These are phyloP conservation scores for Drosophila repleta DNA, from an alignment of 1,140 invertebrate genomes.

Conservation along the genomic window DNA sequence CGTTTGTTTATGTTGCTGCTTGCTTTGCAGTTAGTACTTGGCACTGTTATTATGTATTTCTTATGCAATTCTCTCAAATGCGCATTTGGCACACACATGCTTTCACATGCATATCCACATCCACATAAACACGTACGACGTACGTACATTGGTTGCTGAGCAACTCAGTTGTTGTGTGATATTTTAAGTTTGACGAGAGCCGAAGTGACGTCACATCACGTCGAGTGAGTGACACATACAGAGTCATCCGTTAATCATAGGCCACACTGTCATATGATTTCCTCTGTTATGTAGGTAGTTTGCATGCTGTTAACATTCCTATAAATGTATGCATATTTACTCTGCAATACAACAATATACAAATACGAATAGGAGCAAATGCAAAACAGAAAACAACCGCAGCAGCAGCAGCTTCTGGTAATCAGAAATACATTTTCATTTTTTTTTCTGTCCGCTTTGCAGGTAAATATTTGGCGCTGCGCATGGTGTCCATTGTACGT, in stretches of 20 bases:
- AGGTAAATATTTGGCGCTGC: background rate
- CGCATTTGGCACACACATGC: conserved; percentile 48
- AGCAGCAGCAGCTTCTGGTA: background rate
- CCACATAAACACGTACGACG: background rate
- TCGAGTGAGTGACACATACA: conserved; percentile 15
- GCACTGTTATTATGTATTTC: conserved; percentile 44
- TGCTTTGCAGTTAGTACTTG: conserved; percentile 56
- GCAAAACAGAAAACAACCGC: background rate
- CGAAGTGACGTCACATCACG: conserved; percentile 54
- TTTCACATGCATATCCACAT: background rate
- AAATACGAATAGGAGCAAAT: background rate
- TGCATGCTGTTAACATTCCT: no score
- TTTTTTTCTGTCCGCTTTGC: conserved; percentile 8
- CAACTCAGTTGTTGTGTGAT: conserved; percentile 1
- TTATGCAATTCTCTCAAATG: conserved; percentile 62
- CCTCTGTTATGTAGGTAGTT: no score
- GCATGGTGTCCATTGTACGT: conserved; percentile 26
- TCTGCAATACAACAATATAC: no score
- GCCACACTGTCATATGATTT: no score
- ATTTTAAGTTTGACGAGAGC: conserved; percentile 1
- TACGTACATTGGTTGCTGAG: conserved; percentile 1
- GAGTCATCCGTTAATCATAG: no score
- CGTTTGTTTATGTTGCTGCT: conserved; percentile 47
- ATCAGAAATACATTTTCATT: conserved; percentile 6
- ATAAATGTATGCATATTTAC: no score